Percentiles rank a stretch among this genome's conserved stretches.
These are phyloP conservation scores for Empidonax alnorum DNA, from an alignment of 2,113 vertebrate genomes.

Conservation along the genomic window DNA sequence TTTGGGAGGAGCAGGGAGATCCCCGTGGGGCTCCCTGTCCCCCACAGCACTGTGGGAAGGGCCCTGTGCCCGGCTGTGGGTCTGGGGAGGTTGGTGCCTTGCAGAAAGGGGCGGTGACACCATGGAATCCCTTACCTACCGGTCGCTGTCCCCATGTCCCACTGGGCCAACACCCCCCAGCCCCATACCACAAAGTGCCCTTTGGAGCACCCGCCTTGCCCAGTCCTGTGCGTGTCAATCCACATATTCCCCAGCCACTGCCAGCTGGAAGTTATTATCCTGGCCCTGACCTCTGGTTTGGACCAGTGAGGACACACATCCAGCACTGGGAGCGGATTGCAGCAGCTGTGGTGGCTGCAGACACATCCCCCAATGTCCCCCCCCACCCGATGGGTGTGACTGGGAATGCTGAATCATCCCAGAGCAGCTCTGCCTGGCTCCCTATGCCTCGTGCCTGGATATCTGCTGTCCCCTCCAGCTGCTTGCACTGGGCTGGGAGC, in stretches of 20 bases:
- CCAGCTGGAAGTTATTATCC: not conserved
- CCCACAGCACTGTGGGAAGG: not conserved
- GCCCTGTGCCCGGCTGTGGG: not conserved
- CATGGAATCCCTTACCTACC: not conserved
- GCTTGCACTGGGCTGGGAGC: not conserved
- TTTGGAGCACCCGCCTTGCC: not conserved
- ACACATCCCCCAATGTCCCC: not conserved
- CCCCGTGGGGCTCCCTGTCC: not conserved
- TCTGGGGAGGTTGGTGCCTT: constrained; percentile 17
- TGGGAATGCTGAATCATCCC: not conserved
- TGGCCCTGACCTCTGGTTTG: not conserved
- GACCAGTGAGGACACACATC: not conserved
- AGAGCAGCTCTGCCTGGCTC: accelerated
- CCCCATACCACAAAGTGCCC: constrained; percentile 48
- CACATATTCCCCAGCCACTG: not conserved
- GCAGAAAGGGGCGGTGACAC: not conserved
- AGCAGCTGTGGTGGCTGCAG: not conserved
- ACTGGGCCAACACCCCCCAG: not conserved
- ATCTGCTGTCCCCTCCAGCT: not conserved
- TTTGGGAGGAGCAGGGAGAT: not conserved
- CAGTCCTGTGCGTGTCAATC: not conserved
- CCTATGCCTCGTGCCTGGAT: accelerated
- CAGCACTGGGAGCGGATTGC: not conserved
- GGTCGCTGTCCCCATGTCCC: not conserved
- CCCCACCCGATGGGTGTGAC: not conserved